Evolutionary conservation across 1,140 invertebrate species (phyloP).

Genomic region (Leptinotarsa defecta): DNA sequence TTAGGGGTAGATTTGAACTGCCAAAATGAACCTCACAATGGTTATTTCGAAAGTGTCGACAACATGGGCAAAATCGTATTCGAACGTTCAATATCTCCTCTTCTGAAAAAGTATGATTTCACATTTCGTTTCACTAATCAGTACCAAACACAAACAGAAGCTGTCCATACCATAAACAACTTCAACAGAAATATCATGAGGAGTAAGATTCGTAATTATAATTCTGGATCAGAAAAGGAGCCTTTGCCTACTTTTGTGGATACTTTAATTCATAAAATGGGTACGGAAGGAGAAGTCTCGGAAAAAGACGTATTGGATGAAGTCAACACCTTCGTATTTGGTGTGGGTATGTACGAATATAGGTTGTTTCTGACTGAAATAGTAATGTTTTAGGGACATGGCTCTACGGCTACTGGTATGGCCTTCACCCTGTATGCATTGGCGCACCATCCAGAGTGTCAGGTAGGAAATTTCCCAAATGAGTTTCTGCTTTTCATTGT

Average conservation of each 20-base stretch:
- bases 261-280: neutral
- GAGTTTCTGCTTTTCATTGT: neutral
- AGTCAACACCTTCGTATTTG: slow-evolving; percentile 67
- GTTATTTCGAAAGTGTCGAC: slow-evolving; percentile 13
- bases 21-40: neutral
- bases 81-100: neutral
- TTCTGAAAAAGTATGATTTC: slow-evolving; percentile 9
- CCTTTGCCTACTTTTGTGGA: neutral
- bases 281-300: neutral
- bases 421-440: slow-evolving; percentile 39
- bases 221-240: neutral
- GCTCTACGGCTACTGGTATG: slow-evolving; percentile 41
- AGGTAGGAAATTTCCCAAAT: neutral
- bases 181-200: neutral
- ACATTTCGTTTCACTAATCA: neutral
- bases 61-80: slow-evolving; percentile 8
- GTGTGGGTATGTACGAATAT: slow-evolving; percentile 56
- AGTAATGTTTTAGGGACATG: slow-evolving; percentile 39
- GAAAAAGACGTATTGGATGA: slow-evolving; percentile 64
- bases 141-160: neutral
- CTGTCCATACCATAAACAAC: neutral
- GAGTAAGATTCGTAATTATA: neutral
- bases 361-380: neutral
- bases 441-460: slow-evolving; percentile 35
- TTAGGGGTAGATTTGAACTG: slow-evolving; percentile 13